Evolutionary conservation across 2,888 invertebrate genomes (phyloP), one percentile per base, ranked within the genome.

Genomic region (Caenorhabditis angaria): DNA sequence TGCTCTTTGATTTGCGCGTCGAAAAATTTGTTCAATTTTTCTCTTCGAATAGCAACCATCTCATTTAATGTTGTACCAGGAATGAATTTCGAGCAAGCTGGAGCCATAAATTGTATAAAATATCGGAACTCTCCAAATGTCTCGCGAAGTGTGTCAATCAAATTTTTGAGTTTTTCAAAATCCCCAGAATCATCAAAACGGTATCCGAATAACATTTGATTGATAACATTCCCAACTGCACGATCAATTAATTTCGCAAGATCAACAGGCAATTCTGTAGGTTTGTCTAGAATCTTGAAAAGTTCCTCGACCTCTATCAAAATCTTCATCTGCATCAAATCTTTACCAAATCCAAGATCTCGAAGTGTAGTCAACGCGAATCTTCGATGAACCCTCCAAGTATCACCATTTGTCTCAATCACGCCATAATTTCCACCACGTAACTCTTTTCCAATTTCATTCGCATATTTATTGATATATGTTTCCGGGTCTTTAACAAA

Each of bases 181-280:
- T 53, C 53, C 10, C 65, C 14, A 8, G 32, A 32, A 32, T 54
- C 72, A 62, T 66, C 69, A 62, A 77, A 77, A n/a, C 77, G 61
- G 51, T 75, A 77, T 20, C 77, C 77, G 48, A 75, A 77, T 12
- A 75, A 51, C 55, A 75, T 63, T 55, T 77, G 74, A 61, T 77
- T 77, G 55, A 77, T 75, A 8, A 77, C 69, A 65, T 69, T 71
- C 5, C 68, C 77, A 6, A 77, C 65, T n/a, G 70, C 72, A 29
- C 55, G 28, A 50, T 77, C 73, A 25, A 77, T 65, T 35, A 60
- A 47, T 2, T 70, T 65, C 6, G 59, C 55, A 24, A 71, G 27
- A 64, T 67, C 24, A 2, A 67, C 28, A n/a, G 65, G 56, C 53
- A 12, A 28, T 24, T 24, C 54, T 50, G 4, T 14, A 35, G 28